Base-by-base conservation (phyloP, 2,113 vertebrate species). In the Dolichotis patagonum region DNA sequence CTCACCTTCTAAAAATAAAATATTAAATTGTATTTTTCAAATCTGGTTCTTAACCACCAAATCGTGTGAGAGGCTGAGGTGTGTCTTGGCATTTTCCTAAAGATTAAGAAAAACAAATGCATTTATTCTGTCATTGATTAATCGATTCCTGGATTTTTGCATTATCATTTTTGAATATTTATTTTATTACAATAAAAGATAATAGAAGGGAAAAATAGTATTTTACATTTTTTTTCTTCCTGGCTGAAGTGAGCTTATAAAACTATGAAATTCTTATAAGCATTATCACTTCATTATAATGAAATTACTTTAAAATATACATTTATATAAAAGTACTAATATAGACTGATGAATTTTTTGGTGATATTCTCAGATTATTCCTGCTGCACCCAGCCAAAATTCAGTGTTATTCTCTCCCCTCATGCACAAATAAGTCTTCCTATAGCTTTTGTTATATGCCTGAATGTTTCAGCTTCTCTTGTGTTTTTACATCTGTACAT, bases 21-120 rank as follows among this genome's bases (percentile, higher is more conserved):
- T 80, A 63, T 62, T 83, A 52, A 75, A 87, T n/a, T 78, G 46
- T 95, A 60, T 35, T 73, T 87, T 84, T 52, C 58, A 92, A 95
- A 90, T 35, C 60, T 94, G 85, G 54, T 82, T 73, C 26, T 83
- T 69, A 90, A 62, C 49, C 52, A 52, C 84, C 35, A 62, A 94
- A 56, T 85, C 5, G 2, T 46, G 30, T 56, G 32, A 69, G 30
- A 90, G 80, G 28, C 2, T 75, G 26, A 43, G 20, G 62, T 62
- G 9, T 90, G 10, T 54, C 28, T 73, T 80, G 83, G 60, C 60
- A 78, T 96, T 90, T 89, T 96, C 56, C 77, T 92, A 94, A 91
- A 88, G 63, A 7, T 52, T 75, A 63, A 93, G 63, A 32, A 49
- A 80, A 92, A 94, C 62, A 63, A 54, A 5, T 8, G 4, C 19